These are phyloP conservation scores for Troglohyphantes excavatus DNA, from an alignment of 2,888 invertebrate genomes.

Conservation along the genomic window DNA sequence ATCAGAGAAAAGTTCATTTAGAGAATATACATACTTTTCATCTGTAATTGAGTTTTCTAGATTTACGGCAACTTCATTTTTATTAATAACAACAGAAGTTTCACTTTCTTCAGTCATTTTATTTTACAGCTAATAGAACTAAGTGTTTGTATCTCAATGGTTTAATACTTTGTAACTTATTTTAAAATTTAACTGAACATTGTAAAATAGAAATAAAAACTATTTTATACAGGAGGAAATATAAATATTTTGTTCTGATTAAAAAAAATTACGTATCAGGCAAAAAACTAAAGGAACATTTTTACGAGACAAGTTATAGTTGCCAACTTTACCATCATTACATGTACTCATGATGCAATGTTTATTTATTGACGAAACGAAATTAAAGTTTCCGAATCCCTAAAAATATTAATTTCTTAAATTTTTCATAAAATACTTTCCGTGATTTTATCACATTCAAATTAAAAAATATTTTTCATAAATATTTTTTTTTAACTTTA, in stretches of 20 bases:
- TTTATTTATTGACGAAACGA: too few relatives aligned
- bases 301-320: not conserved
- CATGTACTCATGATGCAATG: too few relatives aligned
- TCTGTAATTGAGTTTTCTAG: conserved; percentile 47
- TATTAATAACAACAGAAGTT: conserved; percentile 27
- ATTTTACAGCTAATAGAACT: not conserved
- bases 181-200: not conserved
- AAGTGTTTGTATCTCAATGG: not conserved
- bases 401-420: too few relatives aligned
- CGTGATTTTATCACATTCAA: too few relatives aligned
- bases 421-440: too few relatives aligned
- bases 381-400: too few relatives aligned
- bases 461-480: too few relatives aligned
- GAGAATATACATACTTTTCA: conserved; percentile 50
- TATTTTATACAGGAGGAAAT: not conserved
- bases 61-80: conserved; percentile 54
- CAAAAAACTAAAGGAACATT: conserved; percentile 20
- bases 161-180: not conserved
- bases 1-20: not conserved
- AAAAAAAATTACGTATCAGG: conserved; percentile 26
- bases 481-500: too few relatives aligned
- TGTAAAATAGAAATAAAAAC: conserved; percentile 5
- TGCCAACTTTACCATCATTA: not conserved
- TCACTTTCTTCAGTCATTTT: conserved; percentile 74
- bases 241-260: not conserved